Base-by-base conservation (phyloP, 2,888 invertebrate genomes). In the Caenorhabditis sp. region DNA sequence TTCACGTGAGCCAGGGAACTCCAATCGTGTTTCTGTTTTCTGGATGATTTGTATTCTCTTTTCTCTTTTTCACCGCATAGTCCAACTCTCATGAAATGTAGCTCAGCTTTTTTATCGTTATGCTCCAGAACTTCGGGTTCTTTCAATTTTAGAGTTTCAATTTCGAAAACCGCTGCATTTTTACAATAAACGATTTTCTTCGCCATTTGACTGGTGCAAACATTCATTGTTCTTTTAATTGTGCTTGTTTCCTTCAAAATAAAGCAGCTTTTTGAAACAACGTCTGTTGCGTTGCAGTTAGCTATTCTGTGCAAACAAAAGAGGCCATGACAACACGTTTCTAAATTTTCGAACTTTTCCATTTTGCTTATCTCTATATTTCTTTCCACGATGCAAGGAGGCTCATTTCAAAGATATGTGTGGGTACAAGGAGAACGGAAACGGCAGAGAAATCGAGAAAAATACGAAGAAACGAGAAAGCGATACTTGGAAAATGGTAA, bases 331-430 rank as follows among this genome's bases (percentile, higher is more conserved):
- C 40, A 67, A 60, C 65, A 28, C 11, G 58, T 18, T 22, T 74
- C 51, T 37, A 47, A 44, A 53, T 67, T 68, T 65, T 35, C 20
- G 11, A 40, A 74, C 53, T 24, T 13, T 13, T 13, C 6, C 40
- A 40, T 40, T 40, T 40, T 13, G 13, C 6, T 40, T 2, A 8
- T 40, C 40, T 2, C 40, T 40, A 32, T 32, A 26, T 18, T 15
- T 26, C 6, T 55, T 15, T 24, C 51, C 13, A n/a, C 51, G n/a
- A 77, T 77, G 77, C 44, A 65, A 35, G 60, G 53, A 15, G 80
- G 64, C 20, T 60, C 61, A 40, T 81, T 81, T 50, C 69, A 81
- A 76, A 22, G 76, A 64, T 81, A 76, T 61, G 81, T 81, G 0
- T 81, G 81, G 81, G 76, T 76, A 28, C 26, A 81, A 44, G 65